Evolutionary conservation across 2,113 vertebrate species (phyloP).

Genomic region (Argyrosomus japonicus): DNA sequence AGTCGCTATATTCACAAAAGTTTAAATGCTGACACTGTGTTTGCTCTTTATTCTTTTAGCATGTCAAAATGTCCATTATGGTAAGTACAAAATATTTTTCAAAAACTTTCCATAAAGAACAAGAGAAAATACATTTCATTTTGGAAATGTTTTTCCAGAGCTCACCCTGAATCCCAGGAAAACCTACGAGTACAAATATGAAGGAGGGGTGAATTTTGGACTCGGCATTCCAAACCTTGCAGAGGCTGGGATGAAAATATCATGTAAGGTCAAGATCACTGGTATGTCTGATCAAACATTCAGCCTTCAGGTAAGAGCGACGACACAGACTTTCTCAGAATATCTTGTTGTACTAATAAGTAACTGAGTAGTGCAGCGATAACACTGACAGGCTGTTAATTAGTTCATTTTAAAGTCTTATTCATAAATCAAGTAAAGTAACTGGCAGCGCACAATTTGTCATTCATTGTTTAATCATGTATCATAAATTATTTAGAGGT

Average conservation of each 20-base stretch:
- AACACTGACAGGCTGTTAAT: background rate
- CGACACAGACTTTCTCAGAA: background rate
- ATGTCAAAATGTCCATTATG: constrained; percentile 74
- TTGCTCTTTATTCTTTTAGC: constrained; percentile 63
- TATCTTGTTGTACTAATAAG: background rate
- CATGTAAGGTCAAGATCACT: constrained; percentile 75
- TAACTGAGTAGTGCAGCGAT: background rate
- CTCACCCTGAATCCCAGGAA: constrained; percentile 75
- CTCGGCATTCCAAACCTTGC: constrained; percentile 73
- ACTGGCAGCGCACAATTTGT: background rate
- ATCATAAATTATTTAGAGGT: constrained; percentile 8
- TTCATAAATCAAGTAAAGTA: constrained; percentile 5
- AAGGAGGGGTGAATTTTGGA: constrained; percentile 77
- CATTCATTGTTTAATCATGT: constrained; percentile 23
- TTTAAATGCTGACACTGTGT: constrained; percentile 10
- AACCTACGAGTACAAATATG: constrained; percentile 83
- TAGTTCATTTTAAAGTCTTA: background rate
- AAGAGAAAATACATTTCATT: background rate
- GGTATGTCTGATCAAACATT: constrained; percentile 71
- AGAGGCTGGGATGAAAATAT: constrained; percentile 75
- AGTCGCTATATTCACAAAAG: background rate
- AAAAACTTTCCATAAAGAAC: background rate
- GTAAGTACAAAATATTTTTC: constrained; percentile 67
- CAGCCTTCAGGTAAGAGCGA: constrained; percentile 76
- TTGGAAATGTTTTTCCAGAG: constrained; percentile 69